Evolutionary conservation across 2,888 invertebrate species (phyloP), one percentile per base, ranked within the genome.

Genomic region (Andrena haemorrhoa): DNA sequence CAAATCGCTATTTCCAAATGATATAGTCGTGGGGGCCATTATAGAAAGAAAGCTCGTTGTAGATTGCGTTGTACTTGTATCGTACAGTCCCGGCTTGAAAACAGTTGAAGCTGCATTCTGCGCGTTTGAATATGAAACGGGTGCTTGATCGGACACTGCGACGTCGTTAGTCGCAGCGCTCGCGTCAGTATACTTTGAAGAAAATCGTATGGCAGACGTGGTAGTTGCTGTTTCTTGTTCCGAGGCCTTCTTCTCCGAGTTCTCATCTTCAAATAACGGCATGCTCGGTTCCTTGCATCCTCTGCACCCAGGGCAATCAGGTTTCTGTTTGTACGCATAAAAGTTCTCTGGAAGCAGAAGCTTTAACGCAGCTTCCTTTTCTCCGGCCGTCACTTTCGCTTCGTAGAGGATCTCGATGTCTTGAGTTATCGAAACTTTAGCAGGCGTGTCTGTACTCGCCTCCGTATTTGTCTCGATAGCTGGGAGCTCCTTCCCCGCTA

Each of bases 281-380:
- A 70, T 29, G 0, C 47, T 31, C 12, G 96, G 96, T 41, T 95
- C 94, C 20, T 95, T 95, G 92, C 98, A 98, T 0, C 97, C 97
- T 7, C 95, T 95, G 89, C 97, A 97, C 16, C 97, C 97, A 12
- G 95, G 94, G 92, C 97, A 97, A 0, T 95, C 95, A 0, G 95
- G 94, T 85, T 95, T 95, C 82, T 95, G 95, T 86, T 95, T 95
- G 90, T 97, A 97, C 1, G 95, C 95, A 91, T 96, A 97, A 93
- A 97, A 98, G 89, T 97, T 97, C 72, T 96, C 95, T 0, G 97
- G 98, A 35, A 98, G 93, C 93, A 95, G 95, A 1, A 97, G 94
- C 73, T 95, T 95, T 35, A 95, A 94, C 0, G 97, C 97, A 85
- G 95, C 95, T 84, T 95, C 94, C 91, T 95, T 95, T 83, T 97